Conservation (phyloP, 2,888 invertebrate species). For the Pyrrhosoma nymphula region DNA sequence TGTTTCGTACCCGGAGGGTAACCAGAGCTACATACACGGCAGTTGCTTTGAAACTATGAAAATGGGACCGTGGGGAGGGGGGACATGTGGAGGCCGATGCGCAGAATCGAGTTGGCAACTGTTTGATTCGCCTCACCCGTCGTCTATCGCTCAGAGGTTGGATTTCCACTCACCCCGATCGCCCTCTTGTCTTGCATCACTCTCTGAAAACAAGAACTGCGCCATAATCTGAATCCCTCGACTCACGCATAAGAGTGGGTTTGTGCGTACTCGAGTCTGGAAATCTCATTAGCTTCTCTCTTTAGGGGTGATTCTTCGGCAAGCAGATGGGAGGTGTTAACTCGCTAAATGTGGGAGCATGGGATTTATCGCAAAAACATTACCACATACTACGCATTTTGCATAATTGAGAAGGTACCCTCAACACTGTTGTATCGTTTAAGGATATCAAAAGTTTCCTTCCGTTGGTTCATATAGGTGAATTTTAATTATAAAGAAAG, state of each 20-base stretch:
- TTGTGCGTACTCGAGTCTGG: background rate
- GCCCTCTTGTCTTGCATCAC: background rate
- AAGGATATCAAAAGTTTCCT: no score
- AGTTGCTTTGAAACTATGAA: background rate
- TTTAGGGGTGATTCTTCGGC: no score
- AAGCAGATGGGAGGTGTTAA: no score
- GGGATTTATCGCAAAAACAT: no score
- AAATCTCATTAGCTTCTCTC: background rate
- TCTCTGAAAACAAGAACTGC: background rate
- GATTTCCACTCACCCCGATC: background rate
- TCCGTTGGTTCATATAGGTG: no score
- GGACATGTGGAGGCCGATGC: background rate
- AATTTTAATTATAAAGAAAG: no score
- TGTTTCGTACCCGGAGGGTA: background rate
- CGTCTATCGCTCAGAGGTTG: background rate
- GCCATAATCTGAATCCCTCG: background rate
- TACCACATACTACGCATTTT: no score
- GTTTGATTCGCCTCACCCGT: background rate
- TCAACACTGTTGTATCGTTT: no score
- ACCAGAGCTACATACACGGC: background rate
- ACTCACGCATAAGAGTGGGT: background rate
- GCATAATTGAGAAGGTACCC: no score
- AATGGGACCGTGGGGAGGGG: background rate
- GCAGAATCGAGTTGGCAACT: background rate
- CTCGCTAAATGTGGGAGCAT: no score